Evolutionary conservation across 2,888 invertebrate genomes (phyloP), one percentile per base, ranked within the genome.

Genomic region (Phytoseiulus persimilis): DNA sequence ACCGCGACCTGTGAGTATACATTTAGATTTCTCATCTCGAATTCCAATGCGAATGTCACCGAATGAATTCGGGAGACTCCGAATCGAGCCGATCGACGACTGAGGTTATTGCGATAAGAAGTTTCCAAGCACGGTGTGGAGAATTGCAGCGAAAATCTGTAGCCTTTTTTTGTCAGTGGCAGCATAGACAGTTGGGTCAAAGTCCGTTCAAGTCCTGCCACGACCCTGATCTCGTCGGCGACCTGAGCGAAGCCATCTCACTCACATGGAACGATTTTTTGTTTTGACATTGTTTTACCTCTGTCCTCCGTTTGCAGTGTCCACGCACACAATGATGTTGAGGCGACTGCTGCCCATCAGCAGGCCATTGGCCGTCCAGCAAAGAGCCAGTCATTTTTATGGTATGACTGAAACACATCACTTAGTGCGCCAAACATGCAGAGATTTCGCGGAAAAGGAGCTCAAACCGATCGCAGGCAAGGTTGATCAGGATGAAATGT

Each of bases 381-480:
- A 87, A n/a, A 87, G 32, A 31, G 14, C 39, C n/a, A 45, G 5
- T 23, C 45, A 87, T 87, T 87, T 87, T 23, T 87, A 87, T 31
- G 89, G 39, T n/a, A 32, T 98, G 32, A 94, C 97, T 0, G 98
- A 98, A 91, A 97, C 96, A 0, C 96, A 98, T 93, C 95, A 96
- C 93, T 96, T 98, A 96, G 94, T 98, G 0, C 95, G 96, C 91
- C 96, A 97, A 92, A 97, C 97, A 28, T 96, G 97, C 92, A 94
- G 97, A 91, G 97, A 97, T 92, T 98, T 98, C 93, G 96, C 97
- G 0, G 96, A 98, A 92, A 95, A 95, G 31, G 98, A 98, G 93
- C 93, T 98, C 28, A 95, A 95, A 92, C 97, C 97, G 0, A 95
- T 96, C 91, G 98, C 98, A 9, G 95, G 95, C 0, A 95, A 96